A percentile compares a stretch with the other conserved stretches of the same genome.
Evolutionary conservation across 2,797 vertebrate species (phyloP).

Genomic region (Lateolabrax maculatus): DNA sequence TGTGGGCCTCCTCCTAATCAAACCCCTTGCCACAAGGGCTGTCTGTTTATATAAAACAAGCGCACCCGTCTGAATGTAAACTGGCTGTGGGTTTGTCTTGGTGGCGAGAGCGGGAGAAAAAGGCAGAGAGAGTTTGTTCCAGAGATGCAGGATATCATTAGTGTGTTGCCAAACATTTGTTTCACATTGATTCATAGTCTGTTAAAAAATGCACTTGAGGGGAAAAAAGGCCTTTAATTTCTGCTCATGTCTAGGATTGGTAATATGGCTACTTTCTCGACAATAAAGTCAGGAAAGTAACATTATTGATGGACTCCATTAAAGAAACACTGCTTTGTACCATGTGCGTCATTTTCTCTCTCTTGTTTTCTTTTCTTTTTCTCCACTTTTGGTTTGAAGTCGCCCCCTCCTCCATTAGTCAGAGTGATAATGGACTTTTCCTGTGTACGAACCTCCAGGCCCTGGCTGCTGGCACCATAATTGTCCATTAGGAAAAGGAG

Average conservation of each 20-base stretch:
- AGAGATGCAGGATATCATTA: slow-evolving; percentile 69
- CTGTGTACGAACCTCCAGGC: slow-evolving; percentile 66
- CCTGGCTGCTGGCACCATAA: slow-evolving; percentile 54
- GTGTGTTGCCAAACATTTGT: slow-evolving; percentile 82
- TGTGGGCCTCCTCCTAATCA: slow-evolving; percentile 87
- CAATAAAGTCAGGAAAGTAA: slow-evolving; percentile 70
- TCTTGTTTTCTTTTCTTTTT: slow-evolving; percentile 74
- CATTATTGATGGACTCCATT: slow-evolving; percentile 82
- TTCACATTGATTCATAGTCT: slow-evolving; percentile 77
- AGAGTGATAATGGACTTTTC: slow-evolving; percentile 82
- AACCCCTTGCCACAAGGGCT: slow-evolving; percentile 79
- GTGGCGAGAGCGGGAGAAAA: slow-evolving; percentile 55
- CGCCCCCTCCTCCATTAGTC: slow-evolving; percentile 69
- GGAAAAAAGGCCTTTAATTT: slow-evolving; percentile 62
- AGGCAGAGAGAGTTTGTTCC: slow-evolving; percentile 58
- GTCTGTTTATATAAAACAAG: slow-evolving; percentile 84
- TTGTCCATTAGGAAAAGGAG: slow-evolving; percentile 66
- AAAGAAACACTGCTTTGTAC: slow-evolving; percentile 75
- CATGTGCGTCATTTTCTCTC: slow-evolving; percentile 67
- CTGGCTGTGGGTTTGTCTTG: slow-evolving; percentile 76
- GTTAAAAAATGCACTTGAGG: slow-evolving; percentile 60
- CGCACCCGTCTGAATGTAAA: slow-evolving; percentile 82
- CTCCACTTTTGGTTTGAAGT: slow-evolving; percentile 65
- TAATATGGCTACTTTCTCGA: slow-evolving; percentile 66
- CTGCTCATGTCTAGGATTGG: slow-evolving; percentile 71